Evolutionary conservation across 2,113 vertebrate genomes (phyloP).

Genomic region (Pipra filicauda): DNA sequence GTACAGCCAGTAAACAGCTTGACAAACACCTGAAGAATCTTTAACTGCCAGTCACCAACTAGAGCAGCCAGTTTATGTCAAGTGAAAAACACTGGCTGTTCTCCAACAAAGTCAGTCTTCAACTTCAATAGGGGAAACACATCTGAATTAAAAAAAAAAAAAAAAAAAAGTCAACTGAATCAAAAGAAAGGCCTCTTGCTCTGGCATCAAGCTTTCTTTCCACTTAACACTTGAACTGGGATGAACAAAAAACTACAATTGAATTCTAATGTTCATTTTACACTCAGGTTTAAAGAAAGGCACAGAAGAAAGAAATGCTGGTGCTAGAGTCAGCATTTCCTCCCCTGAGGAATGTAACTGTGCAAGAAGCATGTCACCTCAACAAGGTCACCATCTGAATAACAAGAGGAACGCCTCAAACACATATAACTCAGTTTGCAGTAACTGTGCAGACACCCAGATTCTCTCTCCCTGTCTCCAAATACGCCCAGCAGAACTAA

Average conservation of each 20-base stretch:
- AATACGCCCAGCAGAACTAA: background rate
- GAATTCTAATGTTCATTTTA: background rate
- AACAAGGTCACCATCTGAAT: background rate
- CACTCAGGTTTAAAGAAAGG: background rate
- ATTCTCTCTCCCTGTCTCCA: background rate
- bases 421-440: background rate
- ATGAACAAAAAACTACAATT: background rate
- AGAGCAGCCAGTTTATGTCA: background rate
- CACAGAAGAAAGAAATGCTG: background rate
- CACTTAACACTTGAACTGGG: background rate
- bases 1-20: background rate
- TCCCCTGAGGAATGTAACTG: background rate
- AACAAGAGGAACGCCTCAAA: background rate
- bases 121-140: background rate
- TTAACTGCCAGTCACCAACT: background rate
- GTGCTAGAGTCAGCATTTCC: background rate
- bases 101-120: background rate
- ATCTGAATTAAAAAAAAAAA: background rate
- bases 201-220: background rate
- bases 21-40: constrained; percentile 27
- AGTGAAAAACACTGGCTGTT: background rate
- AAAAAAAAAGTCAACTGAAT: background rate
- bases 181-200: background rate
- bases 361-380: background rate
- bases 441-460: background rate